Base-by-base conservation (phyloP, 2,113 vertebrate species). In the Thymallus thymallus region DNA sequence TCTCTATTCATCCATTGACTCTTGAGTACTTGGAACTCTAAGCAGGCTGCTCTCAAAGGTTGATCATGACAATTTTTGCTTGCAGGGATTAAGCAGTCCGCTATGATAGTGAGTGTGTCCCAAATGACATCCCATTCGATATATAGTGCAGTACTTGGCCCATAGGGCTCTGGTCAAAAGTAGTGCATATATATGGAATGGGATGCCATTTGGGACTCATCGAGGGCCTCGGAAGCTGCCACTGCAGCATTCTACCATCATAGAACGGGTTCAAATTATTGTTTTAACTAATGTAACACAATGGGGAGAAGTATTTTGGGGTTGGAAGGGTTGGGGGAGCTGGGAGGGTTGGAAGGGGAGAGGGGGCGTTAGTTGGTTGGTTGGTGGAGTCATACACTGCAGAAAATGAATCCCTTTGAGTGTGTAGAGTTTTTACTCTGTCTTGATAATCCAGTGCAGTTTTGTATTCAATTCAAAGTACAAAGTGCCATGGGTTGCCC, bases 391-490 rank as follows among this genome's bases (percentile, higher is more conserved):
- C 18, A 6, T 55, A 29, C 24, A 18, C 22, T 12, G 41, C 63
- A 48, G 24, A 20, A 41, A 16, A 22, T 61, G 55, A 32, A 62
- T 62, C 29, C 67, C 22, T 26, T 9, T 56, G 22, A 60, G 12
- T 9, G 18, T 48, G 46, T n/a, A 35, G 60, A 72, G 26, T 72
- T 72, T 62, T 12, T 41, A 26, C 61, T 61, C 22, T 55, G 51
- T 71, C 35, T 61, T 35, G 20, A 26, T 69, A 41, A 75, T 69
- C 30, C 24, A 18, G 20, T 29, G 55, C 5, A 16, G 65, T 73
- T 69, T n/a, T 26, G 23, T 24, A 23, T 18, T 20, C 1, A 13
- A 41, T 30, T 24, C 68, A 22, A 69, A 69, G 45, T 30, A 26
- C 10, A 13, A 45, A 51, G 45, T 69, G 18, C 41, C 35, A 46